A percentile compares a stretch with the other conserved stretches of the same genome.
Evolutionary conservation across 2,888 invertebrate genomes (phyloP).

Genomic region (Byasa hedistus): DNA sequence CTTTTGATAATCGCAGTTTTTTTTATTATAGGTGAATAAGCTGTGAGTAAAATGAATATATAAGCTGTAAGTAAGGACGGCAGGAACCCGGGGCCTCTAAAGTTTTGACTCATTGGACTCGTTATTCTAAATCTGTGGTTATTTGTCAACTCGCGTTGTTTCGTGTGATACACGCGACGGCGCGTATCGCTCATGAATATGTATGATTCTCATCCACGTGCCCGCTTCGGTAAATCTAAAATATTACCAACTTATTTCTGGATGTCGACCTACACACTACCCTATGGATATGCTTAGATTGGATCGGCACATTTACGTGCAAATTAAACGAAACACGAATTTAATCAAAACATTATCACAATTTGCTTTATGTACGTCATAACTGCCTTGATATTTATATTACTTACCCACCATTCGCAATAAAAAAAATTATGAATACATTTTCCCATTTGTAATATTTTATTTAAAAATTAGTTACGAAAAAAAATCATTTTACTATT

Average conservation of each 20-base stretch:
- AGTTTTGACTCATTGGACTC: conserved; percentile 50
- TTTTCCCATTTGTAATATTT: too few species aligned
- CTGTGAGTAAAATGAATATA: background rate
- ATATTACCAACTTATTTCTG: conserved; percentile 20
- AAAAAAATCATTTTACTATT: too few species aligned
- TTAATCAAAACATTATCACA: background rate
- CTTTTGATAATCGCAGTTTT: too few species aligned
- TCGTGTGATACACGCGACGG: conserved; percentile 31
- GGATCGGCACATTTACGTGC: background rate
- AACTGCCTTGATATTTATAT: background rate
- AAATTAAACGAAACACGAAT: background rate
- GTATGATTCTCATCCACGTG: conserved; percentile 26
- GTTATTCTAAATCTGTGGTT: conserved; percentile 45
- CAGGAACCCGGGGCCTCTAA: conserved; percentile 37
- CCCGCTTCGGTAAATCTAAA: conserved; percentile 21
- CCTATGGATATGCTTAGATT: background rate
- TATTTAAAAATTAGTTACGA: too few species aligned
- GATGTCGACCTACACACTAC: conserved; percentile 1
- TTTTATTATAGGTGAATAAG: background rate
- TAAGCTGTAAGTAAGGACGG: conserved; percentile 36
- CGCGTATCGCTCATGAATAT: conserved; percentile 28
- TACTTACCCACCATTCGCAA: too few species aligned
- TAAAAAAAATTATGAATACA: too few species aligned
- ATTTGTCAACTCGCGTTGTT: conserved; percentile 49
- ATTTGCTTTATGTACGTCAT: background rate